phyloP scores from a whole-genome alignment of 1,140 invertebrate species.

The Pristionchus pacificus region DNA sequence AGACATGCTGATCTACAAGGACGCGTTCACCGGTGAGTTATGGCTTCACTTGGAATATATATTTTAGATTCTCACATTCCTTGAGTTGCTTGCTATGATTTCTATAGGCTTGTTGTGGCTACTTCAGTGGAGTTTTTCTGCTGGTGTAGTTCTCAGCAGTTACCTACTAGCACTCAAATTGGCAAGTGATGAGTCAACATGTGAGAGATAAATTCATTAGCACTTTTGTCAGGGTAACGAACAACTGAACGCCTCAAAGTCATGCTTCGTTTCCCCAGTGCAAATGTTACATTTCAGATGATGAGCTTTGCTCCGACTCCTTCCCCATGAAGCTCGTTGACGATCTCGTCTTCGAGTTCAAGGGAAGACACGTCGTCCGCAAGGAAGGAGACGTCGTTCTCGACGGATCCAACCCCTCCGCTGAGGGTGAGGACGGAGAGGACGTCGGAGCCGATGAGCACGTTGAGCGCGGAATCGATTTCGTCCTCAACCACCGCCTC shows the following conservation, averaged over 20 bases:
- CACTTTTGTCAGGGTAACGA: background rate
- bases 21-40: conserved; percentile 79
- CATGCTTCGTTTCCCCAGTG: background rate
- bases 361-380: conserved; percentile 76
- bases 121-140: background rate
- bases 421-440: conserved; percentile 73
- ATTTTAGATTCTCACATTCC: background rate
- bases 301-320: conserved; percentile 97
- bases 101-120: background rate
- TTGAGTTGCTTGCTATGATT: background rate
- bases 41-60: conserved; percentile 3
- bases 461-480: conserved; percentile 73
- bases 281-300: conserved; percentile 61
- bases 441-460: conserved; percentile 73
- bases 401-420: conserved; percentile 84
- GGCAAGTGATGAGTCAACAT: conserved; percentile 39
- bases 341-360: conserved; percentile 86
- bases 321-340: conserved; percentile 88
- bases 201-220: conserved; percentile 26
- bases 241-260: conserved; percentile 3
- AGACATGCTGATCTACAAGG: conserved; percentile 91
- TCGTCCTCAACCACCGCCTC: conserved; percentile 85
- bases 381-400: conserved; percentile 74
- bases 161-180: background rate
- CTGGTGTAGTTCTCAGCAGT: background rate